Evolutionary conservation across 2,797 vertebrate species (phyloP).

Genomic region (Hydrocynus forskahlii): DNA sequence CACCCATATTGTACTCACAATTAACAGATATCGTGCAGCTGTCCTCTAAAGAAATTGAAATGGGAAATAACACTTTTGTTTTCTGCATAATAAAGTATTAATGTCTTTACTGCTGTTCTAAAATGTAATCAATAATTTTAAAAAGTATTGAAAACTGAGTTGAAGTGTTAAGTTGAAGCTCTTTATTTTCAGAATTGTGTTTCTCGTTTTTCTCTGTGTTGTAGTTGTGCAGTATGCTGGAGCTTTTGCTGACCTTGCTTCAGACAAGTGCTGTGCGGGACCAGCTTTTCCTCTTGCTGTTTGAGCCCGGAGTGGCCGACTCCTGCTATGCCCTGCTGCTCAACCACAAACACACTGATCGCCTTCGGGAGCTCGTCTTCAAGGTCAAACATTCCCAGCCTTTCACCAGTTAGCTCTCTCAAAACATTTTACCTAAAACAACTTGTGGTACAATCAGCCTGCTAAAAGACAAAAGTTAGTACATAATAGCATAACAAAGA

Average conservation of each 20-base stretch:
- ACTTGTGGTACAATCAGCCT: no score
- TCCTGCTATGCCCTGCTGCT: conserved; percentile 91
- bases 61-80: no score
- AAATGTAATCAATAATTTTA: no score
- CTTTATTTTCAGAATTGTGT: no score
- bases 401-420: background rate
- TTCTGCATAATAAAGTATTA: no score
- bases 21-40: no score
- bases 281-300: conserved; percentile 93
- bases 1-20: no score
- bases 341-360: conserved; percentile 91
- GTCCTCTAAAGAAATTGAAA: no score
- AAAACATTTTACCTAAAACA: background rate
- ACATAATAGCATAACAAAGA: no score
- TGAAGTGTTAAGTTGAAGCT: no score
- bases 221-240: conserved; percentile 88
- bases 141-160: no score
- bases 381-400: conserved; percentile 77
- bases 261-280: conserved; percentile 86
- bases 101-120: no score
- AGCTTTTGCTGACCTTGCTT: conserved; percentile 86
- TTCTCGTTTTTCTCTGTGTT: conserved; percentile 49
- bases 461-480: background rate
- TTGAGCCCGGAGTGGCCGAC: conserved; percentile 91
- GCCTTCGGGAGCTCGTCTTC: conserved; percentile 89